A percentile compares a stretch with the other conserved stretches of the same genome.
Conservation (phyloP, 1,140 invertebrate genomes). For the Limonius californicus region DNA sequence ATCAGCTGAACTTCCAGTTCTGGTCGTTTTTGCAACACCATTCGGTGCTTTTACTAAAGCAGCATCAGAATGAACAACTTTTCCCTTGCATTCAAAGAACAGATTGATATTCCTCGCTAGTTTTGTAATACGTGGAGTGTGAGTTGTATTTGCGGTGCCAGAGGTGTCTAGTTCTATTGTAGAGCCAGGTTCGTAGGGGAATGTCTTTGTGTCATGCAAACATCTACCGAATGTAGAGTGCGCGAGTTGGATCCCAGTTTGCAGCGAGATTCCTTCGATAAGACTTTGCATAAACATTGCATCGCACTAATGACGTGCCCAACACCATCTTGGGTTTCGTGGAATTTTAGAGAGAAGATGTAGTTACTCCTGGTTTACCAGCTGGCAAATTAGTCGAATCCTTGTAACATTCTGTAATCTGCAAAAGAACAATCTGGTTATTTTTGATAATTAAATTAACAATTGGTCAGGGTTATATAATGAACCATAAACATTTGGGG, state of each 20-base stretch:
- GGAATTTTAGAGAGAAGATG: neutral
- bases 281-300: slow-evolving; percentile 25
- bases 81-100: neutral
- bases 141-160: neutral
- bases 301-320: slow-evolving; percentile 11
- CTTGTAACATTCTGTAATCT: neutral
- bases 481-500: too few species aligned
- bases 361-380: neutral
- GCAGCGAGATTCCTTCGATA: slow-evolving; percentile 19
- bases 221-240: slow-evolving; percentile 21
- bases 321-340: slow-evolving; percentile 10
- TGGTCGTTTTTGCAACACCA: too few species aligned
- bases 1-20: too few species aligned
- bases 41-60: neutral
- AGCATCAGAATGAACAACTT: neutral
- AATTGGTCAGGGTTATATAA: too few species aligned
- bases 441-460: too few species aligned
- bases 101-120: neutral
- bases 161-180: slow-evolving; percentile 4
- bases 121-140: neutral
- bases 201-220: slow-evolving; percentile 6
- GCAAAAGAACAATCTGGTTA: too few species aligned
- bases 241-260: slow-evolving; percentile 26
- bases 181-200: neutral
- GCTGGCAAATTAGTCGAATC: too few species aligned